phyloP scores from a whole-genome alignment of 2,797 vertebrate genomes.

The Epinephelus coioides region DNA sequence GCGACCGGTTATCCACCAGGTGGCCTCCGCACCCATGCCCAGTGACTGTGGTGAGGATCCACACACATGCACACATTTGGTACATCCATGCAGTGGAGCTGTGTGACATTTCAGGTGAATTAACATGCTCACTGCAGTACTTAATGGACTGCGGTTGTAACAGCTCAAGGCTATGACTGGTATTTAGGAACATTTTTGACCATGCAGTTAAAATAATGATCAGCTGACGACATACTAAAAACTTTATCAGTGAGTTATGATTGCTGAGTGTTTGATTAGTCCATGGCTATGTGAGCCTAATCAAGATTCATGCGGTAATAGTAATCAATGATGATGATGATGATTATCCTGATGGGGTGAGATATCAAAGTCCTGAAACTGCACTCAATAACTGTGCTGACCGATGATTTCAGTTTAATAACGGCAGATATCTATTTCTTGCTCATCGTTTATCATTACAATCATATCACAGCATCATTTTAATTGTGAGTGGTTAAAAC shows the following conservation, averaged over 20 bases:
- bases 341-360: neutral
- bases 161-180: neutral
- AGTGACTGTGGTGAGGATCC: conserved; percentile 91
- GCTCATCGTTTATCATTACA: neutral
- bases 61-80: neutral
- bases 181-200: conserved; percentile 3
- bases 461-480: neutral
- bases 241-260: neutral
- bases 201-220: conserved; percentile 2
- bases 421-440: neutral
- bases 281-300: neutral
- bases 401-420: neutral
- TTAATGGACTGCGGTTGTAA: neutral
- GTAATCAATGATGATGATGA: conserved; percentile 5
- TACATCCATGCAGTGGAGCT: conserved; percentile 1
- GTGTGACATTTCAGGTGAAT: conserved; percentile 27
- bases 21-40: conserved; percentile 97
- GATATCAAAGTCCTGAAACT: neutral
- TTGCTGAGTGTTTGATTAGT: conserved; percentile 7
- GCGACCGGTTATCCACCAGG: conserved; percentile 90
- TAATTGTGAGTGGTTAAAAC: neutral
- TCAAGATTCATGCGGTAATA: conserved; percentile 6
- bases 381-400: neutral
- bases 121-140: neutral
- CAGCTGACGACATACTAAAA: neutral